Evolutionary conservation across 2,113 vertebrate genomes (phyloP).

Genomic region (Peromyscus polionotus): DNA sequence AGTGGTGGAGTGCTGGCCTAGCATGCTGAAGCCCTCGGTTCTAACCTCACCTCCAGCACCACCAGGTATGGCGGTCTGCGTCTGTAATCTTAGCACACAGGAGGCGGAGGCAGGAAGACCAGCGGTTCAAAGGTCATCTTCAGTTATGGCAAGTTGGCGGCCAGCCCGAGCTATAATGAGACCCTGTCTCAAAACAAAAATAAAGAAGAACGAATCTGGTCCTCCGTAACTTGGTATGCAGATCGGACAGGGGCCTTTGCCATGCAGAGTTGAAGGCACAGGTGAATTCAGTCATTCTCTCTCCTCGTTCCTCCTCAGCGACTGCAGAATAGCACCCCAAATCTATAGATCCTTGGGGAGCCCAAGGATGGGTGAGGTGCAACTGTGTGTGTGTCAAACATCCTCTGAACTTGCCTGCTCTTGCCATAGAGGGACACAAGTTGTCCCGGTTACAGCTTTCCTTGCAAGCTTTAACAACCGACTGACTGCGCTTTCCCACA

Average conservation of each 20-base stretch:
- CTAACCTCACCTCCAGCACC: not conserved
- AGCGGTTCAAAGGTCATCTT: not conserved
- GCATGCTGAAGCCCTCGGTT: not conserved
- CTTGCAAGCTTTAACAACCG: not conserved
- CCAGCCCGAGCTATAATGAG: not conserved
- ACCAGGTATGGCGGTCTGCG: not conserved
- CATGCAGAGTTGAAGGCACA: not conserved
- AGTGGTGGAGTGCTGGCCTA: too few relatives aligned
- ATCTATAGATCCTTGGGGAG: not conserved
- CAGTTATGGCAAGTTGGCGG: not conserved
- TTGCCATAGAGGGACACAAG: not conserved
- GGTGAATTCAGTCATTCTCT: not conserved
- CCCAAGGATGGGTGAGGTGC: not conserved
- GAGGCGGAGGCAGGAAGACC: not conserved
- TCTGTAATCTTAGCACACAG: not conserved
- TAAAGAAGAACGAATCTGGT: not conserved
- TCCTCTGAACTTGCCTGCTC: not conserved
- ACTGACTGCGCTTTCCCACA: not conserved
- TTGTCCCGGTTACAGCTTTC: not conserved
- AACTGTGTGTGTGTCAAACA: not conserved
- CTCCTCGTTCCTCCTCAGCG: not conserved
- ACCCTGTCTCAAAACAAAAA: not conserved
- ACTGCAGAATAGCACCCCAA: not conserved
- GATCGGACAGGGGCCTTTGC: not conserved
- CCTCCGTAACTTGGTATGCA: not conserved